Evolutionary conservation across 2,797 vertebrate genomes (phyloP).

Genomic region (Sebastes steindachneri): DNA sequence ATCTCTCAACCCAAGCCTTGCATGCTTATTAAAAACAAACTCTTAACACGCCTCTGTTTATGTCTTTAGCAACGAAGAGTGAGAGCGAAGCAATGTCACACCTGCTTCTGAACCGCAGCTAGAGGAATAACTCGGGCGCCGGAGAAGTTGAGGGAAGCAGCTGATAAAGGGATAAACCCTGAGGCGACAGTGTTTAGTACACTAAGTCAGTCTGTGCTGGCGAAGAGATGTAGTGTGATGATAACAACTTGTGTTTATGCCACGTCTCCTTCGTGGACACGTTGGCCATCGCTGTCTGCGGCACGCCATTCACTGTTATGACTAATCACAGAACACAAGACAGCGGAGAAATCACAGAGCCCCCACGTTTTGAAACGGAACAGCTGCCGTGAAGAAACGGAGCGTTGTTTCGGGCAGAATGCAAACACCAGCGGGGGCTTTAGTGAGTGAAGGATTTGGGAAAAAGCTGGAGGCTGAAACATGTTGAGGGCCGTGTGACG

Average conservation of each 20-base stretch:
- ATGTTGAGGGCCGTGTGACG: constrained; percentile 13
- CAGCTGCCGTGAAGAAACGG: constrained; percentile 10
- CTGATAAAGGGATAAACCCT: constrained; percentile 59
- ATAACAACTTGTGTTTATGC: constrained; percentile 58
- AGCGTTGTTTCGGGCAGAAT: constrained; percentile 11
- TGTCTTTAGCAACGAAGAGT: constrained; percentile 5
- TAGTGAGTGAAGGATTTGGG: neutral
- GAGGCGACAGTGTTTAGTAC: constrained; percentile 50
- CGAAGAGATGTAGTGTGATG: constrained; percentile 39
- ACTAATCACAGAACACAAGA: constrained; percentile 47
- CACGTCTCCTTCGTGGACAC: neutral
- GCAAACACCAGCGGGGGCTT: constrained; percentile 10
- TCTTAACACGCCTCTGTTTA: constrained; percentile 28
- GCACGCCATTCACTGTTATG: constrained; percentile 45
- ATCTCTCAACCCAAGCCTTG: constrained; percentile 17
- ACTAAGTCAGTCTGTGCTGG: constrained; percentile 28
- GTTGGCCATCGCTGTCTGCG: neutral
- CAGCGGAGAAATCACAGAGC: neutral
- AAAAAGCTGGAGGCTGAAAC: constrained; percentile 16
- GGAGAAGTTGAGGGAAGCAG: constrained; percentile 12
- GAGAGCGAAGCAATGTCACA: constrained; percentile 23
- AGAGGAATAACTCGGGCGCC: constrained; percentile 19
- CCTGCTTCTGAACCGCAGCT: constrained; percentile 33
- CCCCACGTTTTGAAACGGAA: constrained; percentile 7
- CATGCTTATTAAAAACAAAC: constrained; percentile 25